phyloP scores from a whole-genome alignment of 2,888 invertebrate genomes.

The Netelia inedita region DNA sequence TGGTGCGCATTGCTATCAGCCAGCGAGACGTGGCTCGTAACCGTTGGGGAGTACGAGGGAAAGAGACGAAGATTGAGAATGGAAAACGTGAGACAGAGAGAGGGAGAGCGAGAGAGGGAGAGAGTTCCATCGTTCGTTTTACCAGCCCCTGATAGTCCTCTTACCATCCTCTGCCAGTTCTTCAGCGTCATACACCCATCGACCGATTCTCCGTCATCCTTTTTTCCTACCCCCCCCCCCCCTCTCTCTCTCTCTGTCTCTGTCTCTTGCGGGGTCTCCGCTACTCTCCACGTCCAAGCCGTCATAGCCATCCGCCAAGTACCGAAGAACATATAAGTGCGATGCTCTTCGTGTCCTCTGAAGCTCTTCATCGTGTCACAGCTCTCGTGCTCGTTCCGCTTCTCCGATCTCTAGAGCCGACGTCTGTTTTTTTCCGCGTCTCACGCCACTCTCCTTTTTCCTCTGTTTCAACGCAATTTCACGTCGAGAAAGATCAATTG shows the following conservation, averaged over 20 bases:
- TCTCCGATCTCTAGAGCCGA: not conserved
- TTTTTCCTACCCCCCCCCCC: constrained; percentile 52
- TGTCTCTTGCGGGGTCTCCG: constrained; percentile 33
- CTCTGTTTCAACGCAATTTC: constrained; percentile 5
- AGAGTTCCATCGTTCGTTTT: constrained; percentile 57
- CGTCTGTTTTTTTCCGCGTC: not conserved
- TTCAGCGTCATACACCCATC: constrained; percentile 62
- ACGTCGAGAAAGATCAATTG: constrained; percentile 21
- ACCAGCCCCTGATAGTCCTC: constrained; percentile 44
- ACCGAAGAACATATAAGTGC: constrained; percentile 5
- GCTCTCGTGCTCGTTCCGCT: constrained; percentile 35
- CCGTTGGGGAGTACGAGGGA: constrained; percentile 61
- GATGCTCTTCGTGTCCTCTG: constrained; percentile 57
- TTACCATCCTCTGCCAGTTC: constrained; percentile 46
- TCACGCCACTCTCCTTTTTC: not conserved
- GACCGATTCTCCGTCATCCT: constrained; percentile 36
- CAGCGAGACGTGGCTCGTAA: constrained; percentile 65
- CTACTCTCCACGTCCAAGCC: constrained; percentile 69
- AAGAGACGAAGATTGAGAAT: constrained; percentile 61
- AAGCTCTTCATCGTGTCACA: constrained; percentile 52
- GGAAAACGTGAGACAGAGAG: constrained; percentile 56
- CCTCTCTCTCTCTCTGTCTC: constrained; percentile 44
- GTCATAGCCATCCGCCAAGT: constrained; percentile 56
- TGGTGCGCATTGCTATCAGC: constrained; percentile 71
- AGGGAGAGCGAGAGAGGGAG: constrained; percentile 37